These are phyloP conservation scores for Apamea epomidion DNA, from an alignment of 2,888 invertebrate species.

Conservation along the genomic window DNA sequence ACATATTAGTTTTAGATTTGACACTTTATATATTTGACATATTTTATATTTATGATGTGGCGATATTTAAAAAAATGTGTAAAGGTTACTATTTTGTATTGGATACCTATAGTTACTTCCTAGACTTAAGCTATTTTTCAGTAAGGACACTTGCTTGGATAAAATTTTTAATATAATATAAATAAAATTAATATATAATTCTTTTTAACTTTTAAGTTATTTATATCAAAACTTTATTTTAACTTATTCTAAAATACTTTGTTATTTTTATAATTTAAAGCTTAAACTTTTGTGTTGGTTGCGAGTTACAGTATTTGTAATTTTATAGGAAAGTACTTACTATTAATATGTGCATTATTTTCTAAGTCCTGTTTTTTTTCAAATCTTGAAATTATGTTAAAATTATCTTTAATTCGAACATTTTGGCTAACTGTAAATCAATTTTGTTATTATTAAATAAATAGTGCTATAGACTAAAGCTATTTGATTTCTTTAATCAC, in stretches of 20 bases:
- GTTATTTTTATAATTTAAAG: constrained; percentile 26
- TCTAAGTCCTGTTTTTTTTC: constrained; percentile 49
- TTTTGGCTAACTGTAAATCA: background rate
- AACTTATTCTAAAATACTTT: constrained; percentile 32
- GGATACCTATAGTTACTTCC: background rate
- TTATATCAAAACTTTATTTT: constrained; percentile 28
- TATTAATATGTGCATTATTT: constrained; percentile 27
- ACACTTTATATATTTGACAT: background rate
- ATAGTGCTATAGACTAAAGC: background rate
- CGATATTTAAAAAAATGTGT: background rate
- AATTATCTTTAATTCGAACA: constrained; percentile 29
- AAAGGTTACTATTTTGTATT: constrained; percentile 13
- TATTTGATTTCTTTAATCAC: constrained; percentile 14
- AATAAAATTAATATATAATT: constrained; percentile 24
- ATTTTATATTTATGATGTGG: background rate
- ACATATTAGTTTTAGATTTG: constrained; percentile 16
- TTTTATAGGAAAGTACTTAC: background rate
- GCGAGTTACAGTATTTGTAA: constrained; percentile 19
- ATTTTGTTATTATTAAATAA: constrained; percentile 10
- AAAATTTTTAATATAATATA: background rate
- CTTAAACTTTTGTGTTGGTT: constrained; percentile 20
- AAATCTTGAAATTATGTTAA: constrained; percentile 41
- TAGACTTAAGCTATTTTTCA: constrained; percentile 9
- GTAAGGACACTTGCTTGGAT: background rate
- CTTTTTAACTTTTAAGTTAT: constrained; percentile 29